phyloP scores from a whole-genome alignment of 2,888 invertebrate species.

The Diplolepis rosae region DNA sequence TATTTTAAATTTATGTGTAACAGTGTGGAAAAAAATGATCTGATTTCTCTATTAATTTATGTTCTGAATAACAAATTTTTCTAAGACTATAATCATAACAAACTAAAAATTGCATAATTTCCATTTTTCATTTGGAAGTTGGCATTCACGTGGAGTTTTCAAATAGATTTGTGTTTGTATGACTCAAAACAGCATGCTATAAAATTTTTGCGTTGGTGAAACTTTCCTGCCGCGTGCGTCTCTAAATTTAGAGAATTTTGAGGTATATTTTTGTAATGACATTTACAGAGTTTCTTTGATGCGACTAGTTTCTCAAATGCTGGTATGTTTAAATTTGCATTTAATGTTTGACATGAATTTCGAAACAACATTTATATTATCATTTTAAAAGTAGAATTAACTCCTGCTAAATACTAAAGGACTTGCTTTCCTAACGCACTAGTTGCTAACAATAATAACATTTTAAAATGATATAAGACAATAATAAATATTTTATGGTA shows the following conservation, averaged over 20 bases:
- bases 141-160: neutral
- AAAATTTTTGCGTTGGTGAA: conserved; percentile 20
- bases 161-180: neutral
- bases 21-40: no score
- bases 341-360: neutral
- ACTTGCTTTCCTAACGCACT: no score
- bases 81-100: neutral
- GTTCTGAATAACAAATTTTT: no score
- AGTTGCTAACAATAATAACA: no score
- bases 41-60: no score
- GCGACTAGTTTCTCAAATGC: conserved; percentile 48
- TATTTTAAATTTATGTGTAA: no score
- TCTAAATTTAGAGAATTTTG: conserved; percentile 54
- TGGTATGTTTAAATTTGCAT: conserved; percentile 46
- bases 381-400: neutral
- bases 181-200: neutral
- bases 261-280: conserved; percentile 52
- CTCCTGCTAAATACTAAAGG: neutral
- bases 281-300: conserved; percentile 48
- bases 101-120: conserved; percentile 16
- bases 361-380: neutral
- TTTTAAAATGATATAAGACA: no score
- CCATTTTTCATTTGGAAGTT: neutral
- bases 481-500: no score
- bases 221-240: conserved; percentile 37